Evolutionary conservation across 2,797 vertebrate species (phyloP).

Genomic region (Myiotriccus ornatus): DNA sequence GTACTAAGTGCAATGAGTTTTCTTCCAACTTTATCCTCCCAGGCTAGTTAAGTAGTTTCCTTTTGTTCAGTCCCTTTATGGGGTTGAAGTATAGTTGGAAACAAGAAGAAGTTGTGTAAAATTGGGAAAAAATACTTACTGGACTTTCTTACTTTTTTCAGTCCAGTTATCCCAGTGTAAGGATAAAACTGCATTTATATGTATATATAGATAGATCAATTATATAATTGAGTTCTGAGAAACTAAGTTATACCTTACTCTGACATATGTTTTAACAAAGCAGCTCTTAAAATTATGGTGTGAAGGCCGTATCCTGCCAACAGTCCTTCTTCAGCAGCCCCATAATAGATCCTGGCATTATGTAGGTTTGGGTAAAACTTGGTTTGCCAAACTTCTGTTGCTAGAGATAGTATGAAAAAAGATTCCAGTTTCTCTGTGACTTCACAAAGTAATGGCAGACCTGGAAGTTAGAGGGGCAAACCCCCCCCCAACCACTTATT

Average conservation of each 20-base stretch:
- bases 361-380: not conserved
- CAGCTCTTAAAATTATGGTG: not conserved
- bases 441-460: not conserved
- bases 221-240: not conserved
- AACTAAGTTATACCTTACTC: not conserved
- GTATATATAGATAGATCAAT: not conserved
- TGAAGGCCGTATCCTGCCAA: not conserved
- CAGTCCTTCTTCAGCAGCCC: not conserved
- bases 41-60: not conserved
- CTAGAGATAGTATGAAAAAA: not conserved
- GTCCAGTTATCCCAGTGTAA: not conserved
- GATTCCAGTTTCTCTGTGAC: not conserved
- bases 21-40: not conserved
- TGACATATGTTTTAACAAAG: not conserved
- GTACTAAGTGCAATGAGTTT: not conserved
- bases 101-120: not conserved
- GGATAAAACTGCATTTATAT: not conserved
- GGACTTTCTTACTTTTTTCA: not conserved
- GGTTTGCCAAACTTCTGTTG: not conserved
- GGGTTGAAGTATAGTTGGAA: not conserved
- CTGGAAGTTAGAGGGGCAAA: not conserved
- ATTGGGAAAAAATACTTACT: not conserved
- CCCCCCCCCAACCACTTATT: accelerated
- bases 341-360: not conserved
- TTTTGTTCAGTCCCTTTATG: not conserved